A percentile compares a stretch with the other conserved stretches of the same genome.
These are phyloP conservation scores for Sebastes hubbsi DNA, from an alignment of 2,797 vertebrate species.

Conservation along the genomic window DNA sequence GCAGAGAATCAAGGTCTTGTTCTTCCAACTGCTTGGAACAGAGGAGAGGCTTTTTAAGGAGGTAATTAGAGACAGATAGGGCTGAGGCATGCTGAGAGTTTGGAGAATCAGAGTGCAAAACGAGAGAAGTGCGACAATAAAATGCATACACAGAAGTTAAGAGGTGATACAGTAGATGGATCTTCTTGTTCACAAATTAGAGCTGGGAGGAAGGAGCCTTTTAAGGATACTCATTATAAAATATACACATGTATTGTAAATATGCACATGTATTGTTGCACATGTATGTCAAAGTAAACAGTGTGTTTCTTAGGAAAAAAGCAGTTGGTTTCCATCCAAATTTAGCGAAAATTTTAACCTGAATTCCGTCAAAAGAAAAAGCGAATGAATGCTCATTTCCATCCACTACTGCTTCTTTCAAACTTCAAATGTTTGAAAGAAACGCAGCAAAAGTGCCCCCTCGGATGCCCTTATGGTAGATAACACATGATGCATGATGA, in stretches of 20 bases:
- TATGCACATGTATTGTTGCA: not conserved
- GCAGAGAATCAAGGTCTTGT: slow-evolving; percentile 69
- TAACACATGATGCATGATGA: too few species aligned
- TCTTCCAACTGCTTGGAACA: slow-evolving; percentile 70
- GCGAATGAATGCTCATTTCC: too few species aligned
- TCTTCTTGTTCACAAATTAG: slow-evolving; percentile 9
- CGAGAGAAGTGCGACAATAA: slow-evolving; percentile 1
- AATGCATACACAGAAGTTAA: slow-evolving; percentile 1
- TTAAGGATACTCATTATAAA: slow-evolving; percentile 1
- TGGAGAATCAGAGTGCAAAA: slow-evolving; percentile 16
- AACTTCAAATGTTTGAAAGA: too few species aligned
- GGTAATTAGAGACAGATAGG: slow-evolving; percentile 63
- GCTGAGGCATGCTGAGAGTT: slow-evolving; percentile 41
- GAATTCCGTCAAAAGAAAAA: too few species aligned
- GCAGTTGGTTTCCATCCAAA: not conserved
- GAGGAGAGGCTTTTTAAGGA: slow-evolving; percentile 55
- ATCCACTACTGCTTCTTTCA: too few species aligned
- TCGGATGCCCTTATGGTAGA: too few species aligned
- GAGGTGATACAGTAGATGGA: not conserved
- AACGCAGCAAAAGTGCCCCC: too few species aligned
- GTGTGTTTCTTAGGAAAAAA: not conserved
- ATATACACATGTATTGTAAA: not conserved
- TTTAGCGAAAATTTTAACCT: not conserved
- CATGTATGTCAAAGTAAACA: not conserved
- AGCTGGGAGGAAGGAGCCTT: not conserved